These are phyloP conservation scores for Phataginus tetradactyla DNA, from an alignment of 2,797 vertebrate genomes.

Conservation along the genomic window DNA sequence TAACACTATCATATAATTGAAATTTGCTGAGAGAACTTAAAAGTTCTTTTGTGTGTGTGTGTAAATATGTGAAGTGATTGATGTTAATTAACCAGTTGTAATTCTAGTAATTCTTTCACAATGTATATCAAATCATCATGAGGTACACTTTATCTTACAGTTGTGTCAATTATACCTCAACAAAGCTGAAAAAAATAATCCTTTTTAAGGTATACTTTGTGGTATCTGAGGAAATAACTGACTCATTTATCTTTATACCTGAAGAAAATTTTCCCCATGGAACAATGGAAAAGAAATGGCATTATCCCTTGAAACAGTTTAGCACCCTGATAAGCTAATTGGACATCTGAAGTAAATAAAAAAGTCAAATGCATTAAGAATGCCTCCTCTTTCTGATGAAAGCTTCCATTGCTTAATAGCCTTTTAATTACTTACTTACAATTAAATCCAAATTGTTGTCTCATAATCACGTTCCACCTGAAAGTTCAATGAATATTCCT, in stretches of 20 bases:
- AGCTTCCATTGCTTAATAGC: slow-evolving; percentile 20
- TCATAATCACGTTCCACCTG: not conserved
- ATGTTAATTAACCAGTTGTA: not conserved
- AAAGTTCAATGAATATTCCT: not conserved
- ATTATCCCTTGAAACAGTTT: slow-evolving; percentile 32
- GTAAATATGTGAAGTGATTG: not conserved
- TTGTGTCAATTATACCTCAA: not conserved
- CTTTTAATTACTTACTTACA: not conserved
- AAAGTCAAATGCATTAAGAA: not conserved
- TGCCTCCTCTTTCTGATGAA: not conserved
- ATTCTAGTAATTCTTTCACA: not conserved
- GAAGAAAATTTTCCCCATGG: not conserved
- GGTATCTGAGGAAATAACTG: not conserved
- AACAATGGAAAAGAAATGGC: slow-evolving; percentile 19
- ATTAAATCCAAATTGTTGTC: slow-evolving; percentile 19
- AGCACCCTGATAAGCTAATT: not conserved
- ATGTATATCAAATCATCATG: not conserved
- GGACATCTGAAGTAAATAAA: not conserved
- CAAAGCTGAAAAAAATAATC: not conserved
- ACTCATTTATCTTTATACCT: not conserved
- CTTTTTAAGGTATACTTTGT: not conserved
- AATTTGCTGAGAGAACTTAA: not conserved
- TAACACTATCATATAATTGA: not conserved
- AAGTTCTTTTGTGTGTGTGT: not conserved
- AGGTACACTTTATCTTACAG: not conserved